Evolutionary conservation across 2,113 vertebrate species (phyloP).

Genomic region (Thamnophis sirtalis): DNA sequence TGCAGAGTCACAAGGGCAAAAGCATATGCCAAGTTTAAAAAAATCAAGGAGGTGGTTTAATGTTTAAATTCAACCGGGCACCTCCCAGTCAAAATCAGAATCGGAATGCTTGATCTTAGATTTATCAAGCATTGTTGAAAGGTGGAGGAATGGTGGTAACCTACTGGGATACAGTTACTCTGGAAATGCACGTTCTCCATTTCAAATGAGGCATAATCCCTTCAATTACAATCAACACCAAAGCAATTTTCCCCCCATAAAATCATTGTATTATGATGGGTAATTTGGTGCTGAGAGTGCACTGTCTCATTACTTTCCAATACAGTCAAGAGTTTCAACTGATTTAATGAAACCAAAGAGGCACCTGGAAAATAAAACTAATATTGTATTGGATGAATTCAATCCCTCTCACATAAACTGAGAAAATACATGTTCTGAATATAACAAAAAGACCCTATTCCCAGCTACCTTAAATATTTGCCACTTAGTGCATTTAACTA

Average conservation of each 20-base stretch:
- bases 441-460: background rate
- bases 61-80: background rate
- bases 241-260: background rate
- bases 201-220: background rate
- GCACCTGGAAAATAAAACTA: background rate
- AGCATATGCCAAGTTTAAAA: background rate
- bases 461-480: background rate
- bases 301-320: background rate
- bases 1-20: background rate
- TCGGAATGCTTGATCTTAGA: background rate
- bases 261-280: background rate
- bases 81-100: background rate
- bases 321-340: background rate
- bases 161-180: background rate
- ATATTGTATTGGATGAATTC: background rate
- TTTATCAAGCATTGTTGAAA: background rate
- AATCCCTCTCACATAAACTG: background rate
- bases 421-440: background rate
- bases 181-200: background rate
- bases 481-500: background rate
- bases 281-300: background rate
- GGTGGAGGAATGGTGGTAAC: background rate
- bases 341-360: background rate
- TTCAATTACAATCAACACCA: background rate
- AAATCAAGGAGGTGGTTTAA: background rate